These are phyloP conservation scores for Neoitamus cyanurus DNA, from an alignment of 2,888 invertebrate genomes.

Conservation along the genomic window DNA sequence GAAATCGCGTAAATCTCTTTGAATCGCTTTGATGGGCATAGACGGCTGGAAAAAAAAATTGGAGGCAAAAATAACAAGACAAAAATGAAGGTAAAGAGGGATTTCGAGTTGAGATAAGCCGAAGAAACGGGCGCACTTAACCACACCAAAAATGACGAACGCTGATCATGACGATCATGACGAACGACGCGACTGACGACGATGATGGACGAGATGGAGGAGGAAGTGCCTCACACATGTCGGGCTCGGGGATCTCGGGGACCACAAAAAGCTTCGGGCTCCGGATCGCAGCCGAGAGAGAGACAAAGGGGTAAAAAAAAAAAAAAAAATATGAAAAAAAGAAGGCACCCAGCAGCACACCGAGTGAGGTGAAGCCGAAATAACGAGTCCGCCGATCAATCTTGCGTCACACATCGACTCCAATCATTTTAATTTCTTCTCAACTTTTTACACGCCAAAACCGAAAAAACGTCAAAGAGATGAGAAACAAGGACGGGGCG, in stretches of 20 bases:
- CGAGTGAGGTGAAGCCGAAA: conserved; percentile 25
- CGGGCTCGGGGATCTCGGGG: too few species aligned
- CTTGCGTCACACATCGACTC: conserved; percentile 32
- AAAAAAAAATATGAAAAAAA: background rate
- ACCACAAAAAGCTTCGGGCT: background rate
- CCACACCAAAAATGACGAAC: background rate
- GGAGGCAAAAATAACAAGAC: background rate
- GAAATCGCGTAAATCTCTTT: conserved; percentile 11
- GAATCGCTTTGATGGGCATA: background rate
- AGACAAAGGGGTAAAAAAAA: background rate
- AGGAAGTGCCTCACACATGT: background rate
- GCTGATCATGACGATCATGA: background rate
- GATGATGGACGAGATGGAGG: background rate
- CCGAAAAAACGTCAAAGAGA: background rate
- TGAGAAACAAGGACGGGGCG: background rate
- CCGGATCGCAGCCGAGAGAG: background rate
- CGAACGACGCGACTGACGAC: background rate
- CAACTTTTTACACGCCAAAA: conserved; percentile 16
- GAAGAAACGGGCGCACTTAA: background rate
- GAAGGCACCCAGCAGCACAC: background rate
- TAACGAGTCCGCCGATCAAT: conserved; percentile 37
- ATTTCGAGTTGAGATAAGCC: background rate
- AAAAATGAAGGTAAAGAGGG: conserved; percentile 5
- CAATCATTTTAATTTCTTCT: conserved; percentile 37
- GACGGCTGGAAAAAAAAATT: background rate